Evolutionary conservation across 2,888 invertebrate genomes (phyloP), one percentile per base, ranked within the genome.

Genomic region (Sesia bembeciformis): DNA sequence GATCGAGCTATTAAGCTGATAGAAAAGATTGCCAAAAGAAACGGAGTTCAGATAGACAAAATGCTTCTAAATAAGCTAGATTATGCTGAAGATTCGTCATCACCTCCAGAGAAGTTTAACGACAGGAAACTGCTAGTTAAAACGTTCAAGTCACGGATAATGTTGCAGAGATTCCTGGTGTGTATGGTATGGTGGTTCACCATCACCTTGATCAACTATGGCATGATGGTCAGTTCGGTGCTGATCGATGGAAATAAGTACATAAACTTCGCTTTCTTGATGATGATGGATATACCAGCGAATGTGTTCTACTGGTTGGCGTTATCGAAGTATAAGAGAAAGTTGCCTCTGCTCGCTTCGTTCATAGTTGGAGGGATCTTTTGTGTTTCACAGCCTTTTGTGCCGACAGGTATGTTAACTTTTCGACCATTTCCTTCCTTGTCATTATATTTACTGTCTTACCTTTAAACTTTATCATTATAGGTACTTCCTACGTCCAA

Each of bases 111-210:
- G 0, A 70, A 70, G 1, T 58, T 75, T 5, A 80, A 73, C 42
- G 82, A 86, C 49, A 74, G 66, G 54, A 78, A 76, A 55, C 60
- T 83, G n/a, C 57, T 89, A 49, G 40, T 81, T 46, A 81, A 84
- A 61, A 89, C 88, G 0, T 86, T 89, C 54, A 78, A 70, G 52
- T 89, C 89, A 0, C 77, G 67, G 41, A 76, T 85, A 39, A 84
- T 89, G 86, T 72, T 89, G 76, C 76, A 80, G 52, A 71, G 88
- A 58, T 87, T 89, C 62, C 58, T 83, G 4, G 77, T 88, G 4
- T 88, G 89, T 62, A 62, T 79, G 72, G 84, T 84, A 56, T 89
- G 87, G 87, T 89, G 89, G 88, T 78, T 88, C 59, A 88, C 88
- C 3, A 84, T 84, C 54, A 88, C 87, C 23, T 66, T 89, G 41